phyloP scores from a whole-genome alignment of 1,140 invertebrate genomes.

The Brachionus manjavacas region DNA sequence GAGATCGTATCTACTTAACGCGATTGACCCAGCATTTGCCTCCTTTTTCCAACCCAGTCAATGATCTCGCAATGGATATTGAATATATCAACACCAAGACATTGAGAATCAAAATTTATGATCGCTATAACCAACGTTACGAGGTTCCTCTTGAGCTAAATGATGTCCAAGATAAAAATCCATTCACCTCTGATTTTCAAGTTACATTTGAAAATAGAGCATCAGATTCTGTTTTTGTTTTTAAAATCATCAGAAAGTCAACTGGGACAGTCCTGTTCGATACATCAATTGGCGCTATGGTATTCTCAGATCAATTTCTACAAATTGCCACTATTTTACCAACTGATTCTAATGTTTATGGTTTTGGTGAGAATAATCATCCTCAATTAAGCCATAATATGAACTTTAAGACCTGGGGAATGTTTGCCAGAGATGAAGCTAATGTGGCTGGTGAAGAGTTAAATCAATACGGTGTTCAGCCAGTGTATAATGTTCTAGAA shows the following conservation, averaged over 20 bases:
- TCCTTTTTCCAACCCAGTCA: conserved; percentile 27
- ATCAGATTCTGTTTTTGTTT: conserved; percentile 18
- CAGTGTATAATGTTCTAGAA: conserved; percentile 69
- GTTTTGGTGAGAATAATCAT: conserved; percentile 43
- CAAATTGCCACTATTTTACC: conserved; percentile 44
- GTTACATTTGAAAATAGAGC: neutral
- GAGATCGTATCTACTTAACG: neutral
- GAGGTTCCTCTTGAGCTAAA: conserved; percentile 40
- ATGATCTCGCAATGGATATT: conserved; percentile 23
- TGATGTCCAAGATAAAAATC: neutral
- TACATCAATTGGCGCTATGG: conserved; percentile 43
- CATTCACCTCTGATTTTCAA: neutral
- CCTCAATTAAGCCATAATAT: conserved; percentile 6
- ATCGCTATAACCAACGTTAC: conserved; percentile 32
- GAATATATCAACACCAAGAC: neutral
- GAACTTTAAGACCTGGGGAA: conserved; percentile 28
- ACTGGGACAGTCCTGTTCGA: conserved; percentile 38
- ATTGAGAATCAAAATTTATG: conserved; percentile 16
- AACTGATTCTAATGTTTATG: conserved; percentile 33
- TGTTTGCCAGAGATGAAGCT: conserved; percentile 32
- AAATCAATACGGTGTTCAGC: conserved; percentile 41
- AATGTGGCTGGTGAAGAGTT: conserved; percentile 19
- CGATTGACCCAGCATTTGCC: neutral
- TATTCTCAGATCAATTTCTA: conserved; percentile 43
- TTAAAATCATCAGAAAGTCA: conserved; percentile 21